These are phyloP conservation scores for Rhabdophis nuchalis DNA, from an alignment of 2,797 vertebrate species.

Conservation along the genomic window DNA sequence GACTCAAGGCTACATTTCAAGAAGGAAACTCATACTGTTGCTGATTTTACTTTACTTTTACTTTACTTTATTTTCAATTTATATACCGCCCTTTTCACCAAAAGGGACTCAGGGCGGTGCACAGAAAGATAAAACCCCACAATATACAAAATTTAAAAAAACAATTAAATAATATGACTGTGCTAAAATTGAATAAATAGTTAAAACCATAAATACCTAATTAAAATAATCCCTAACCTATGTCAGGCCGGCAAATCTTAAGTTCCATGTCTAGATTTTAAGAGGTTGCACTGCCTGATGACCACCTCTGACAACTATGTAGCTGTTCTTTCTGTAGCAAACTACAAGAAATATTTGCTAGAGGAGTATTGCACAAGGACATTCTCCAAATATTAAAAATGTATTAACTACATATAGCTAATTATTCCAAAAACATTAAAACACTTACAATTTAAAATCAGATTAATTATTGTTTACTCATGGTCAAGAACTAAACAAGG, in stretches of 20 bases:
- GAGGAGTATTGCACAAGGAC: neutral
- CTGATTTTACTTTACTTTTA: no score
- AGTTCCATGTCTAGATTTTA: no score
- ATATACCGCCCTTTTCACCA: no score
- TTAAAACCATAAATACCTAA: no score
- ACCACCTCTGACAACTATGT: conserved; percentile 12
- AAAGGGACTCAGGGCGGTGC: no score
- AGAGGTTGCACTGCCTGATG: conserved; percentile 2
- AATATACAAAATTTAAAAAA: no score
- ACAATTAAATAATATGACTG: no score
- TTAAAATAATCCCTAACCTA: no score
- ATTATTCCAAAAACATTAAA: conserved; percentile 6
- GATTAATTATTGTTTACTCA: conserved; percentile 45
- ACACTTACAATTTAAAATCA: neutral
- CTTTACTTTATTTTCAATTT: no score
- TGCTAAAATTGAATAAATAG: no score
- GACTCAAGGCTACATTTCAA: conserved; percentile 13
- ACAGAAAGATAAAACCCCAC: no score
- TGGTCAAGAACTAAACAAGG: conserved; percentile 33
- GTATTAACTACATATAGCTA: neutral
- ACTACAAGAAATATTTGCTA: neutral
- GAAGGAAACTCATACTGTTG: conserved; percentile 25
- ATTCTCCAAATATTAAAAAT: neutral
- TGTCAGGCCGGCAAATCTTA: no score
- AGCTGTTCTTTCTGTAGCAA: neutral